These are phyloP conservation scores for Oopsacas minuta DNA, from an alignment of 37 sponge, comb jelly and placozoan species.

Conservation along the genomic window DNA sequence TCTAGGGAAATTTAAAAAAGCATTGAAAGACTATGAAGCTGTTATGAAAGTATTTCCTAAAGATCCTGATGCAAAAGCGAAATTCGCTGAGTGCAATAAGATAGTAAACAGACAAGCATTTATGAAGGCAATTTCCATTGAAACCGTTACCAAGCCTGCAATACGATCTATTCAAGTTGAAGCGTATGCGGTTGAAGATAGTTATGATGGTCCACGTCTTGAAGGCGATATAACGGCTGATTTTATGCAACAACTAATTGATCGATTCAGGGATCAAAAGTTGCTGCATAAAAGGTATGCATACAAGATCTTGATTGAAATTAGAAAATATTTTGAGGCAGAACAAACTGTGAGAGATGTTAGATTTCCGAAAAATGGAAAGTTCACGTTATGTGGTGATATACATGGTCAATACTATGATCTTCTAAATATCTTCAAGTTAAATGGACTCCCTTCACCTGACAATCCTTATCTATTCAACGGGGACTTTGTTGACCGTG, in stretches of 20 bases:
- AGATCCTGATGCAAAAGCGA: conserved; percentile 54
- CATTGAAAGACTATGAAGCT: conserved; percentile 82
- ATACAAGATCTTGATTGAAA: conserved; percentile 60
- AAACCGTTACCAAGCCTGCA: conserved; percentile 37
- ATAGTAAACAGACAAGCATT: conserved; percentile 76
- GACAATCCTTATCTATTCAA: conserved; percentile 96
- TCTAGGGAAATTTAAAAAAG: conserved; percentile 80
- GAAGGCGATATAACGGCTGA: conserved; percentile 64
- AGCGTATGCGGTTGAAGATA: conserved; percentile 60
- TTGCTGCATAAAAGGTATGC: conserved; percentile 81
- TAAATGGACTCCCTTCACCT: conserved; percentile 77
- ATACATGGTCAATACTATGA: conserved; percentile 99
- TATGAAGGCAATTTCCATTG: conserved; percentile 81
- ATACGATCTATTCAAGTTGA: conserved; percentile 45
- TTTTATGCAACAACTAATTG: conserved; percentile 74
- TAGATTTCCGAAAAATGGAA: conserved; percentile 62
- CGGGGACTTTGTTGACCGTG: conserved; percentile 98
- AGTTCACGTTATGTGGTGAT: conserved; percentile 95
- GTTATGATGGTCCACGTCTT: conserved; percentile 70
- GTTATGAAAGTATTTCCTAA: conserved; percentile 42
- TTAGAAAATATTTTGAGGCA: conserved; percentile 37
- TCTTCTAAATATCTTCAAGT: conserved; percentile 83
- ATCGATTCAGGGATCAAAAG: conserved; percentile 67
- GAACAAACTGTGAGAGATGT: conserved; percentile 57
- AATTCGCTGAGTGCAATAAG: conserved; percentile 75